Base-by-base conservation (phyloP, 1,140 invertebrate species). In the Trachelipus rathkii region DNA sequence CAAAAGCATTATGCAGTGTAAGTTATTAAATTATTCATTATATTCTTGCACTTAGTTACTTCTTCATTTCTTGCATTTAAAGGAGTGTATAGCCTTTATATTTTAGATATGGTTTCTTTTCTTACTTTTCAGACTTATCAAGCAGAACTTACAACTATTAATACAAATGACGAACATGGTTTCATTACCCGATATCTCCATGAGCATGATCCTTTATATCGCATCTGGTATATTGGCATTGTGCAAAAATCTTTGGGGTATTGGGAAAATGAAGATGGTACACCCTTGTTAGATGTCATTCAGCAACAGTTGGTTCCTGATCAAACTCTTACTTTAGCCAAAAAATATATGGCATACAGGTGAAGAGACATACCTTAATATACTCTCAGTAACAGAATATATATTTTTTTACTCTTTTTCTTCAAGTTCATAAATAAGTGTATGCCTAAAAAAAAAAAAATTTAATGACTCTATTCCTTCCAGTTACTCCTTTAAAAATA, bases 211-310 rank as follows among this genome's bases (percentile, higher is more conserved):
- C 93, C 93, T 24, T 91, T 94, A 78, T 92, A 93, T 84, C 87
- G 91, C 71, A 88, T 89, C n/a, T 97, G 94, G 92, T 95, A 94
- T 80, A 91, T 92, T 33, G 92, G 92, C 23, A 90, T 90, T 1
- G 89, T 89, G 67, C 91, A 93, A 83, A 88, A 90, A 70, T 88
- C 89, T 0, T 89, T 90, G 6, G 91, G 91, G 68, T 90, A 89
- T 77, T 96, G 94, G 93, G 85, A 90, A 0, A 96, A 96, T 85
- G 92, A 94, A 81, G 88, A 84, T n/a, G 94, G 96, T 86, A 89
- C 89, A 24, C 88, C 89, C 10, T 90, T 91, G 73, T 84, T 96
- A 23, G 84, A 88, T 50, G 91, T 92, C 79, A 88, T 95, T 84
- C 93, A 95, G 77, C 91, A 92, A 85, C 92, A 93, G 1, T 93